Percentiles rank a stretch among this genome's conserved stretches.
Evolutionary conservation across 1,140 invertebrate species (phyloP).

Genomic region (Eulimnadia texana): DNA sequence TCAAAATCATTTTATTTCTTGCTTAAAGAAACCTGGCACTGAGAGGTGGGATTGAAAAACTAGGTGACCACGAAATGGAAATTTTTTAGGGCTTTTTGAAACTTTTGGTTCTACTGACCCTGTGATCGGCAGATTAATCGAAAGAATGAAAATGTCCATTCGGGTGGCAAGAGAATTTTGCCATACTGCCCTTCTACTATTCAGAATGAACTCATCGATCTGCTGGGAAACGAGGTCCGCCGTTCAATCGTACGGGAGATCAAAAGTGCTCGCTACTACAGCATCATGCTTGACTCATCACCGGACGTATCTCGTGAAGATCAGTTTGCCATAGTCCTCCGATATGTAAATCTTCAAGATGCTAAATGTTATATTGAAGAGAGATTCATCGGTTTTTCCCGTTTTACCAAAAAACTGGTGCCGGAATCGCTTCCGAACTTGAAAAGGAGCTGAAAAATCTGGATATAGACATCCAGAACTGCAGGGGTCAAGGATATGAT

Average conservation of each 20-base stretch:
- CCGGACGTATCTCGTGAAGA: not conserved
- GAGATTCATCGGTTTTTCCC: not conserved
- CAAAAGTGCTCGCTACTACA: not conserved
- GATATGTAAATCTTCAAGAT: not conserved
- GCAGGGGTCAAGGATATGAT: not conserved
- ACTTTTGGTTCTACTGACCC: not conserved
- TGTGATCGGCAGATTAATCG: not conserved
- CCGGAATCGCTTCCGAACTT: not conserved
- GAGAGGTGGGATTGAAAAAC: not conserved
- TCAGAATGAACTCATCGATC: not conserved
- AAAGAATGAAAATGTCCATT: not conserved
- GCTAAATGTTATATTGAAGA: not conserved
- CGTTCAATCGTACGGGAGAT: not conserved
- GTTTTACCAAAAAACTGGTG: not conserved
- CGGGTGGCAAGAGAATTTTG: not conserved
- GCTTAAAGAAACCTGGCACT: not conserved
- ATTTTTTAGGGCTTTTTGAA: not conserved
- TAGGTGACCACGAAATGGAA: not conserved
- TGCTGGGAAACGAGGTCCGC: not conserved
- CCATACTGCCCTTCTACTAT: not conserved
- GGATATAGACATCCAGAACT: not conserved
- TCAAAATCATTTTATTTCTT: not conserved
- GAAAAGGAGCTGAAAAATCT: not conserved
- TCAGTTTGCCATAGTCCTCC: not conserved
- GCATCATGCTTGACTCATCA: not conserved